Evolutionary conservation across 2,113 vertebrate species (phyloP).

Genomic region (Xiphophorus hellerii): DNA sequence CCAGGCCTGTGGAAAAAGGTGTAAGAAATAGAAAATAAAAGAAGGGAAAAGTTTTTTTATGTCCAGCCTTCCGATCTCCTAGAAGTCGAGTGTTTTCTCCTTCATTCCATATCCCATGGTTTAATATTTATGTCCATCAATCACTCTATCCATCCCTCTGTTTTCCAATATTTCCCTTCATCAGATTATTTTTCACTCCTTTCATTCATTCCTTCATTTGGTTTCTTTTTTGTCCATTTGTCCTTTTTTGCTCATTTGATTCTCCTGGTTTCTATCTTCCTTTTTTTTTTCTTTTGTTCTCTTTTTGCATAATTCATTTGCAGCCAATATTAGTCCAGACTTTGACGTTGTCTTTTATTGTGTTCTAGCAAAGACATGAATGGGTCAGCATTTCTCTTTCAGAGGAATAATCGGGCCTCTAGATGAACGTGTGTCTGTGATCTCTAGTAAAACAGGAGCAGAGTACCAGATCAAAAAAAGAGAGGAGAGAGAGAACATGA

Average conservation of each 20-base stretch:
- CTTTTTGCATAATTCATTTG: not conserved
- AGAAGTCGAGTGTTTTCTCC: no score
- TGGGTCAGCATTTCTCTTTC: conserved; percentile 44
- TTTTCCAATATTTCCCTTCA: no score
- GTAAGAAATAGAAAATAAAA: no score
- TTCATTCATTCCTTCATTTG: not conserved
- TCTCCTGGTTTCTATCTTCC: no score
- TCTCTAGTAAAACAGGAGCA: conserved; percentile 12
- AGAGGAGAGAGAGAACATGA: conserved; percentile 12
- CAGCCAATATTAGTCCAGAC: not conserved
- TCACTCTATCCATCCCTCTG: no score
- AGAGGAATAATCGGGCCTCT: conserved; percentile 29
- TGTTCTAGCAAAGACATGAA: conserved; percentile 24
- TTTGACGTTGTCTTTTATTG: not conserved
- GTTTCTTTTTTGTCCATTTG: not conserved
- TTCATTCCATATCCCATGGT: no score
- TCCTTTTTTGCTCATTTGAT: no score
- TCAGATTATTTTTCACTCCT: not conserved
- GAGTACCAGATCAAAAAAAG: conserved; percentile 19
- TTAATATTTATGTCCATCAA: no score
- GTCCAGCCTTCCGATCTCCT: no score
- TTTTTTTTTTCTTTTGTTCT: no score
- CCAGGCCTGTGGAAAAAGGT: not conserved
- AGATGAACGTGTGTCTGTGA: conserved; percentile 40
- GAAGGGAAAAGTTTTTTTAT: no score